A percentile compares a stretch with the other conserved stretches of the same genome.
Conservation (phyloP, 2,113 vertebrate species). For the Colistium nudipinnis region DNA sequence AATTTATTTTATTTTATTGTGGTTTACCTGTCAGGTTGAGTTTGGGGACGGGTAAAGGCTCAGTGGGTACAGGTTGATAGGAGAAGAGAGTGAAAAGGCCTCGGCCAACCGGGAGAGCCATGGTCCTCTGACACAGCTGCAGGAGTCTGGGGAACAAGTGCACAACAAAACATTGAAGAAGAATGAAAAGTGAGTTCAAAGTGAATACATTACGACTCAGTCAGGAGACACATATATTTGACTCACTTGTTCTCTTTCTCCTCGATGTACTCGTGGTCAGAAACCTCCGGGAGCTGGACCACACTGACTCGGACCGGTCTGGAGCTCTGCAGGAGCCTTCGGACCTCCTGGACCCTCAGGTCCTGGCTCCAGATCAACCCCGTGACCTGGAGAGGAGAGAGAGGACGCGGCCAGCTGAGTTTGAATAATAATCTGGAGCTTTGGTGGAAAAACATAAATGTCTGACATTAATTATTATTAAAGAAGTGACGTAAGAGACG, state of each 20-base stretch:
- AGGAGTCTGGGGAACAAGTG: conserved; percentile 82
- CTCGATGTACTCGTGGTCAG: conserved; percentile 97
- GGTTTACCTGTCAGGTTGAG: conserved; percentile 94
- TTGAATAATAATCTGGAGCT: too few species aligned
- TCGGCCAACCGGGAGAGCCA: conserved; percentile 94
- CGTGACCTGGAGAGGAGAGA: conserved; percentile 81
- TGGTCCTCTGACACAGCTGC: conserved; percentile 95
- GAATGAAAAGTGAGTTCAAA: background rate
- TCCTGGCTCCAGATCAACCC: conserved; percentile 96
- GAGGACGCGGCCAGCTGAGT: background rate
- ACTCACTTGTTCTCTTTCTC: conserved; percentile 96
- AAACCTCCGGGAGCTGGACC: conserved; percentile 94
- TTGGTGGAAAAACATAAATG: too few species aligned
- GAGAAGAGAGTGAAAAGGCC: conserved; percentile 99
- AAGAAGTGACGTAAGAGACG: background rate
- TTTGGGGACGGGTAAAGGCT: conserved; percentile 94
- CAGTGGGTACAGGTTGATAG: conserved; percentile 94
- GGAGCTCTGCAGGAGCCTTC: conserved; percentile 95
- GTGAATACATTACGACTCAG: background rate
- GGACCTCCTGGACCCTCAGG: conserved; percentile 92
- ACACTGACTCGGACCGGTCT: conserved; percentile 93
- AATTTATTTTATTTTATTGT: background rate
- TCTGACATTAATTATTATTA: too few species aligned
- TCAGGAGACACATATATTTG: background rate
- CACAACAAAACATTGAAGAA: background rate